These are phyloP conservation scores for Stictocephala bisonia DNA, from an alignment of 2,888 invertebrate genomes.

Conservation along the genomic window DNA sequence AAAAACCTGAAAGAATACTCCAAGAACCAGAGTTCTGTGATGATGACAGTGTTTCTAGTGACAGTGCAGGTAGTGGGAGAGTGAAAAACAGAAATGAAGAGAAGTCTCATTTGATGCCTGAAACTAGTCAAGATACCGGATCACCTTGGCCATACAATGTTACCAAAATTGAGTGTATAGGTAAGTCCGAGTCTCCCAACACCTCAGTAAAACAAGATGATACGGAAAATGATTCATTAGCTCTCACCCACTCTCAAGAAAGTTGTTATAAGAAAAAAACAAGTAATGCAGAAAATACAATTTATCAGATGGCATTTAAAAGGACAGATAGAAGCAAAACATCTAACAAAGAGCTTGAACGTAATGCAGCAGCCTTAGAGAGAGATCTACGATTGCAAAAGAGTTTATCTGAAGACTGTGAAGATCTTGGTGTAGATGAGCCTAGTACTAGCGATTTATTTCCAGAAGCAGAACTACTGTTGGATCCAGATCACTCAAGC, in stretches of 20 bases:
- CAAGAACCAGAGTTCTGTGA: constrained; percentile 41
- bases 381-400: constrained; percentile 72
- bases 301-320: constrained; percentile 55
- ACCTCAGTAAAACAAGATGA: constrained; percentile 10
- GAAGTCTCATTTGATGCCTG: constrained; percentile 40
- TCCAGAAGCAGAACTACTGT: constrained; percentile 79
- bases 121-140: constrained; percentile 34
- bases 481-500: constrained; percentile 76
- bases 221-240: background rate
- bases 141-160: constrained; percentile 47
- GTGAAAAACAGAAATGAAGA: constrained; percentile 37
- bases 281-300: constrained; percentile 53
- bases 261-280: constrained; percentile 51
- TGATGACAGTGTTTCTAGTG: constrained; percentile 44
- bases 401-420: constrained; percentile 81
- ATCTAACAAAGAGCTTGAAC: constrained; percentile 53
- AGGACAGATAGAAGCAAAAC: constrained; percentile 50
- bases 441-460: constrained; percentile 84
- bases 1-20: constrained; percentile 45
- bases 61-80: constrained; percentile 47
- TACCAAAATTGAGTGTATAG: constrained; percentile 38
- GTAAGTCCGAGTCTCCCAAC: constrained; percentile 34
- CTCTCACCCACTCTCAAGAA: constrained; percentile 36
- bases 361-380: constrained; percentile 69
- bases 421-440: constrained; percentile 82